A percentile compares a stretch with the other conserved stretches of the same genome.
Evolutionary conservation across 1,140 invertebrate genomes (phyloP).

Genomic region (Gerris buenoi): DNA sequence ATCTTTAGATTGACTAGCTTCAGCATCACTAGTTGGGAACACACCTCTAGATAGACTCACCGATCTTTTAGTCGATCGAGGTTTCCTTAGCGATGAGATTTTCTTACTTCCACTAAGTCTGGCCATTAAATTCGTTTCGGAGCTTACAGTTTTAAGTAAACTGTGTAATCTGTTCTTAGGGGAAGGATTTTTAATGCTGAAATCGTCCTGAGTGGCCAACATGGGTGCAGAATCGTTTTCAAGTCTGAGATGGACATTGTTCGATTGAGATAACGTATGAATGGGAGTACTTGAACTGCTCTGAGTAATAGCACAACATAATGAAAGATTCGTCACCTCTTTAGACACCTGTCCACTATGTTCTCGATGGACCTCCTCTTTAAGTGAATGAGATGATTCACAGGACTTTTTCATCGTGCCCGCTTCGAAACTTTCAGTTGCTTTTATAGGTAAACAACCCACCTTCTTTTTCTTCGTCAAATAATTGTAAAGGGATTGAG

Average conservation of each 20-base stretch:
- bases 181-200: not conserved
- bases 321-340: conserved; percentile 19
- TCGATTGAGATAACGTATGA: conserved; percentile 19
- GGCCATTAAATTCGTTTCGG: conserved; percentile 10
- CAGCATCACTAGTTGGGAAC: conserved; percentile 10
- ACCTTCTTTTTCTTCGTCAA: conserved; percentile 14
- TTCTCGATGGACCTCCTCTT: not conserved
- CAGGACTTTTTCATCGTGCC: not conserved
- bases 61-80: conserved; percentile 17
- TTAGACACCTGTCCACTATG: not conserved
- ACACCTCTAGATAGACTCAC: conserved; percentile 18
- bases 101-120: conserved; percentile 6
- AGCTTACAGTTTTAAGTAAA: conserved; percentile 9
- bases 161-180: conserved; percentile 1
- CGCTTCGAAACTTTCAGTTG: conserved; percentile 10
- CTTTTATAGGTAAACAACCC: conserved; percentile 13
- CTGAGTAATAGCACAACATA: conserved; percentile 24
- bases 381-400: not conserved
- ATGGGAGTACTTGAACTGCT: conserved; percentile 7
- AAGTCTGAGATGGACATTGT: conserved; percentile 2
- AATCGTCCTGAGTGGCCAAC: not conserved
- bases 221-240: not conserved
- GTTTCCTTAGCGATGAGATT: conserved; percentile 5
- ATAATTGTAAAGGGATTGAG: conserved; percentile 9
- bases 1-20: conserved; percentile 2